Evolutionary conservation across 1,140 invertebrate genomes (phyloP).

Genomic region (Halesus radiatus): DNA sequence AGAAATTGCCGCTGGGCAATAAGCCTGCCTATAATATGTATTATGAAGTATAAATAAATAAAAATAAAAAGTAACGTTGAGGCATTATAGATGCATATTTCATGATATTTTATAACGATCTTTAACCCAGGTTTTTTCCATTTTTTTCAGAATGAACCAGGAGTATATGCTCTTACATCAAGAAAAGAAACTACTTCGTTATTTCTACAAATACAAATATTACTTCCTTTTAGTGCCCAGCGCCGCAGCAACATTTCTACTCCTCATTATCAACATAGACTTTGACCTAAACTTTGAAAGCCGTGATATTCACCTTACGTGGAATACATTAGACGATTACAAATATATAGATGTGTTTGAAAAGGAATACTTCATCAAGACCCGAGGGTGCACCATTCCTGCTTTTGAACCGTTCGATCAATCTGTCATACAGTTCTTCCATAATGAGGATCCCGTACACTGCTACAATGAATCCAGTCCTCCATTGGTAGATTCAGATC

Average conservation of each 20-base stretch:
- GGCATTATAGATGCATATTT: no score
- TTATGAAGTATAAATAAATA: no score
- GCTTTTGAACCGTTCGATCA: slow-evolving; percentile 80
- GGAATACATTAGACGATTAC: slow-evolving; percentile 45
- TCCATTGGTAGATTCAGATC: slow-evolving; percentile 75
- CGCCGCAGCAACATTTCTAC: slow-evolving; percentile 44
- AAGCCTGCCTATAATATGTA: no score
- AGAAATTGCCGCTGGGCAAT: no score
- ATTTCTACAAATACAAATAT: slow-evolving; percentile 53
- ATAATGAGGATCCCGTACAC: slow-evolving; percentile 62
- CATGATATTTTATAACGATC: no score
- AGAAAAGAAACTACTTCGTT: slow-evolving; percentile 33
- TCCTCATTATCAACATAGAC: slow-evolving; percentile 48
- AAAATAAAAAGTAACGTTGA: no score
- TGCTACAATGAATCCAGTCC: slow-evolving; percentile 62
- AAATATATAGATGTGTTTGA: slow-evolving; percentile 50
- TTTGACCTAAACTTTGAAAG: slow-evolving; percentile 50
- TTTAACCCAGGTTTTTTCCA: no score
- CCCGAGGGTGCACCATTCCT: slow-evolving; percentile 84
- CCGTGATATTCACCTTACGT: slow-evolving; percentile 54
- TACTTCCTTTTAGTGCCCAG: slow-evolving; percentile 44
- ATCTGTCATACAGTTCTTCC: slow-evolving; percentile 66
- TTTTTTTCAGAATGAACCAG: slow-evolving; percentile 48
- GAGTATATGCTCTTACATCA: slow-evolving; percentile 34
- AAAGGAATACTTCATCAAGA: slow-evolving; percentile 75